These are phyloP conservation scores for Amia ocellicauda DNA, from an alignment of 2,113 vertebrate species.

Conservation along the genomic window DNA sequence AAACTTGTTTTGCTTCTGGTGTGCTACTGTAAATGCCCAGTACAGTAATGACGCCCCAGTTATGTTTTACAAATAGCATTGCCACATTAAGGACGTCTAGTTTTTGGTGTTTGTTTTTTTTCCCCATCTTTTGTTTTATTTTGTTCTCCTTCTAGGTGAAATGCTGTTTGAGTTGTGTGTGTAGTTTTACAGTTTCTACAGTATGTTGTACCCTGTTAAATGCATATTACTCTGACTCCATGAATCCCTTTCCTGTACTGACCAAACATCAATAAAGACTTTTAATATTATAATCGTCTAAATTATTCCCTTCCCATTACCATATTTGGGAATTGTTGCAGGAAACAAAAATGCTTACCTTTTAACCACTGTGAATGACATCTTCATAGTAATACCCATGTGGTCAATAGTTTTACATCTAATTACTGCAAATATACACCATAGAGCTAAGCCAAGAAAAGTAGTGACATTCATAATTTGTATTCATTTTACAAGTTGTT, in stretches of 20 bases:
- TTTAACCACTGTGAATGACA: no score
- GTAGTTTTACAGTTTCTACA: conserved; percentile 88
- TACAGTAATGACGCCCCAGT: conserved; percentile 76
- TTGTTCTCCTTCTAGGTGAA: conserved; percentile 76
- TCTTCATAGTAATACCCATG: no score
- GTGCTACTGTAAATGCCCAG: conserved; percentile 80
- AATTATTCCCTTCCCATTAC: conserved; percentile 14
- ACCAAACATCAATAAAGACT: conserved; percentile 99
- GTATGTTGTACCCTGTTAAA: conserved; percentile 84
- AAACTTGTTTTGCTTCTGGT: conserved; percentile 74
- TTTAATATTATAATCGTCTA: conserved; percentile 80
- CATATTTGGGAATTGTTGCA: no score
- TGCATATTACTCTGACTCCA: conserved; percentile 95
- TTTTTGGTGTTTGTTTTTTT: conserved; percentile 75
- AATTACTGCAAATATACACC: no score
- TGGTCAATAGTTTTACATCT: no score
- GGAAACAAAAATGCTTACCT: no score
- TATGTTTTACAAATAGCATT: conserved; percentile 73
- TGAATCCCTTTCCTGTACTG: conserved; percentile 98
- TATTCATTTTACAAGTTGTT: no score
- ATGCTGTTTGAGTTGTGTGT: conserved; percentile 88
- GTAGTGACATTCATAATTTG: no score
- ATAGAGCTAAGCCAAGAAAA: no score
- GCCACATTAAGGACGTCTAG: conserved; percentile 57
- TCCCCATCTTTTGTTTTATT: conserved; percentile 79